A percentile compares a stretch with the other conserved stretches of the same genome.
phyloP scores from a whole-genome alignment of 2,113 vertebrate species.

The Regulus satrapa region DNA sequence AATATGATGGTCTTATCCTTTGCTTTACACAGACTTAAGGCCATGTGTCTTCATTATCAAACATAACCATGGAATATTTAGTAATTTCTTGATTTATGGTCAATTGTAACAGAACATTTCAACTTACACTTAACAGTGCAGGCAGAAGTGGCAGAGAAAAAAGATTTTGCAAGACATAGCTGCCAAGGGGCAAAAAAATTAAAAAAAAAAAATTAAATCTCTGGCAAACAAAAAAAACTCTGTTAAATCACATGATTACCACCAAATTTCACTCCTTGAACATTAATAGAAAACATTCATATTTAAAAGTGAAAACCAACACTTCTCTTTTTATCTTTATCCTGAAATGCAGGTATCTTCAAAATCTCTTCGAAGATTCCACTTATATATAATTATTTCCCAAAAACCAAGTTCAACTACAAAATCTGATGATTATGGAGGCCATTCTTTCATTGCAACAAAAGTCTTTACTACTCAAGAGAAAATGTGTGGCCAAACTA shows the following conservation, averaged over 20 bases:
- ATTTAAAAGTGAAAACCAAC: not conserved
- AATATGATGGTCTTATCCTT: not conserved
- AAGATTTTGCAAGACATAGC: not conserved
- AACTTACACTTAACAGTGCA: not conserved
- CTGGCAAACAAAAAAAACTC: not conserved
- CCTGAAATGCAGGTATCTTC: not conserved
- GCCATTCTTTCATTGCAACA: not conserved
- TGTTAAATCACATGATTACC: not conserved
- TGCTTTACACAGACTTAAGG: not conserved
- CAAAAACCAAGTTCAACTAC: not conserved
- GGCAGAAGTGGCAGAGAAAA: not conserved
- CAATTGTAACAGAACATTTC: not conserved
- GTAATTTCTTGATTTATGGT: not conserved
- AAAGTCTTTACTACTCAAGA: not conserved
- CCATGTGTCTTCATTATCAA: not conserved
- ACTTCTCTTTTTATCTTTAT: not conserved
- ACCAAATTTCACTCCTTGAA: not conserved
- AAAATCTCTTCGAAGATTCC: not conserved
- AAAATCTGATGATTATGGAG: not conserved
- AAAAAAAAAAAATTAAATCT: not conserved
- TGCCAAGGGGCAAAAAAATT: not conserved
- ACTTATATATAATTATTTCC: not conserved
- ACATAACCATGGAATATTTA: not conserved
- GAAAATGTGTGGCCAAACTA: slow-evolving; percentile 10
- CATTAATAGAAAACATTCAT: not conserved